Conservation (phyloP, 1,140 invertebrate species). For the Lordiphosa stackelbergi region DNA sequence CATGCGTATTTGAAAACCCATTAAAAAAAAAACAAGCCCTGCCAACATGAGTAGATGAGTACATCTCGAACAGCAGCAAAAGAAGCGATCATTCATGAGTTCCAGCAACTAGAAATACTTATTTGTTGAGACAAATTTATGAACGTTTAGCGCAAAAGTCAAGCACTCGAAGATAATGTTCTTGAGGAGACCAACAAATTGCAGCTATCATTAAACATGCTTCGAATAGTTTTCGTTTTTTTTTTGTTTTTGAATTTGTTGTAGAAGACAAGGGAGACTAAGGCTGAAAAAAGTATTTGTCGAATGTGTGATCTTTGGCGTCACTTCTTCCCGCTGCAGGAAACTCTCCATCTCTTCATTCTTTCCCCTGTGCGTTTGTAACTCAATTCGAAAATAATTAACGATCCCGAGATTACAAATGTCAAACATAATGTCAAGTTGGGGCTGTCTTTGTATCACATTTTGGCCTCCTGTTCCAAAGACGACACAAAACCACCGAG, state of each 20-base stretch:
- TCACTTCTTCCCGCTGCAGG: conserved; percentile 7
- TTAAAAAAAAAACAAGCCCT: conserved; percentile 43
- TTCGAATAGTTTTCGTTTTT: conserved; percentile 39
- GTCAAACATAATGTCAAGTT: conserved; percentile 76
- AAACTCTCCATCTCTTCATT: conserved; percentile 7
- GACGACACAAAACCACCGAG: conserved; percentile 57
- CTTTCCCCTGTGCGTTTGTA: conserved; percentile 30
- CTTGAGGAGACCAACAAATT: conserved; percentile 63
- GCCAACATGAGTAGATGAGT: conserved; percentile 4
- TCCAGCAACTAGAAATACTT: conserved; percentile 41
- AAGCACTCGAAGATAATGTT: conserved; percentile 70
- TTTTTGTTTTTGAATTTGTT: neutral
- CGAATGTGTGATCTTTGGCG: conserved; percentile 56
- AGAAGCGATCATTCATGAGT: conserved; percentile 33
- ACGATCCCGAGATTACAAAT: conserved; percentile 77
- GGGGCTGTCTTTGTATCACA: conserved; percentile 46
- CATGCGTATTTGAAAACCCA: conserved; percentile 71
- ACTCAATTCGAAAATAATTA: conserved; percentile 77
- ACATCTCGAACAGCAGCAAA: neutral
- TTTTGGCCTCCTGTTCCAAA: conserved; percentile 37
- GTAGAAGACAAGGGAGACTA: neutral
- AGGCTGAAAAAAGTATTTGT: conserved; percentile 45
- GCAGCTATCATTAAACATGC: conserved; percentile 60
- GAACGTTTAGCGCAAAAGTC: conserved; percentile 72
- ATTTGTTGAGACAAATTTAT: conserved; percentile 73